phyloP scores from a whole-genome alignment of 2,888 invertebrate species.

The Platycnemis pennipes region DNA sequence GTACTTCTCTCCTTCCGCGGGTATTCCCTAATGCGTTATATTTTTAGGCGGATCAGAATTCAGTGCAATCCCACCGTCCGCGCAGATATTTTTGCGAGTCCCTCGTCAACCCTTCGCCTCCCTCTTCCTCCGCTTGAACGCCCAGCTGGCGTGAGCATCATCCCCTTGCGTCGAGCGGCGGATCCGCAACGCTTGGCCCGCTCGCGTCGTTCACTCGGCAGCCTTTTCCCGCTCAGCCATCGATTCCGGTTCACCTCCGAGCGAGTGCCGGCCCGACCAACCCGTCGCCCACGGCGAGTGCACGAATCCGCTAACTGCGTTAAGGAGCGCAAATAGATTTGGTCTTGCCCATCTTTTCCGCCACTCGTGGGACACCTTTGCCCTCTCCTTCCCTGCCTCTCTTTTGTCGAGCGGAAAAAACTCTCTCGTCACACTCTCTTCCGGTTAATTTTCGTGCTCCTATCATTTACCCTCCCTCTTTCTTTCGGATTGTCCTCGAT shows the following conservation, averaged over 20 bases:
- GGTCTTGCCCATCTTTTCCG: not conserved
- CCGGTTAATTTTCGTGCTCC: too few species aligned
- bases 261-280: not conserved
- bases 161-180: not conserved
- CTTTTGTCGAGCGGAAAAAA: not conserved
- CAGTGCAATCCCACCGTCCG: too few species aligned
- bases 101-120: not conserved
- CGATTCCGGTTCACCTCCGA: not conserved
- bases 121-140: not conserved
- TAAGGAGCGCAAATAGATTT: not conserved
- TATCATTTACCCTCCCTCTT: not conserved
- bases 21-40: too few species aligned
- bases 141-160: not conserved
- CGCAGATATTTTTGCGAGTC: not conserved
- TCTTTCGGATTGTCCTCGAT: not conserved
- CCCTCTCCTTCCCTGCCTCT: not conserved
- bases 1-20: too few species aligned
- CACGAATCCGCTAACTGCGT: constrained; percentile 8
- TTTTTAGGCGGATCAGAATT: too few species aligned
- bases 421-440: not conserved
- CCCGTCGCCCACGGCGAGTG: not conserved
- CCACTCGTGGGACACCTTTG: not conserved
- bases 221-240: not conserved
- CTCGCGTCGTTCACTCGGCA: not conserved
- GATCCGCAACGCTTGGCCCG: not conserved